Conservation (phyloP, 2,888 invertebrate species). For the Drosophila austrosaltans region DNA sequence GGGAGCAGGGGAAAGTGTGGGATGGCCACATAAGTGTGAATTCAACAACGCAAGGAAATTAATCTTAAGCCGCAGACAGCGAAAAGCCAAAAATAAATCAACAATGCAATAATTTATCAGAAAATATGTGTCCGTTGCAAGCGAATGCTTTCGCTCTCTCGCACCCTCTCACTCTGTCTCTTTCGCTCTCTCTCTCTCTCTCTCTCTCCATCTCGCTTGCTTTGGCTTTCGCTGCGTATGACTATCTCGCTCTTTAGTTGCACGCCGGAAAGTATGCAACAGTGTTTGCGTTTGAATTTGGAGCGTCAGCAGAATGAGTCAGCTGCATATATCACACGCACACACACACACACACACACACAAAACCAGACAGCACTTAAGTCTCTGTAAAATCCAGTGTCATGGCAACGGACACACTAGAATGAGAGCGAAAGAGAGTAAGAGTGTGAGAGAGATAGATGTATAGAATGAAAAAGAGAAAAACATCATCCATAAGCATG, state of each 20-base stretch:
- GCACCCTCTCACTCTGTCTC: background rate
- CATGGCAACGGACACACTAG: slow-evolving; percentile 56
- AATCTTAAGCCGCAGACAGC: slow-evolving; percentile 81
- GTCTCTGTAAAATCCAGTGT: slow-evolving; percentile 77
- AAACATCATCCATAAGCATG: slow-evolving; percentile 63
- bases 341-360: slow-evolving; percentile 27
- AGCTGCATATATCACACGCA: slow-evolving; percentile 71
- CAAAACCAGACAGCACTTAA: slow-evolving; percentile 61
- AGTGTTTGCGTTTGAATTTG: slow-evolving; percentile 78
- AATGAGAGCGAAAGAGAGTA: background rate
- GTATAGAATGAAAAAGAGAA: slow-evolving; percentile 38
- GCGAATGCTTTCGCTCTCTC: slow-evolving; percentile 23
- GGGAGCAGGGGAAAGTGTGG: background rate
- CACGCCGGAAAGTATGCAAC: slow-evolving; percentile 68
- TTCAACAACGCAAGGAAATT: slow-evolving; percentile 77
- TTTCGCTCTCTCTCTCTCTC: background rate
- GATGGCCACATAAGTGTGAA: slow-evolving; percentile 62
- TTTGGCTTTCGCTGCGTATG: background rate
- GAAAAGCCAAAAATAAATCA: slow-evolving; percentile 80
- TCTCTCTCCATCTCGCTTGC: background rate
- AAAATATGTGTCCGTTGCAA: slow-evolving; percentile 77
- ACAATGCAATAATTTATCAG: slow-evolving; percentile 79
- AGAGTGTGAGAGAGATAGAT: background rate
- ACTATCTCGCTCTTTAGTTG: slow-evolving; percentile 17
- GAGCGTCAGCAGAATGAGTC: slow-evolving; percentile 75